Evolutionary conservation across 2,888 invertebrate species (phyloP).

Genomic region (Volucella zonaria): DNA sequence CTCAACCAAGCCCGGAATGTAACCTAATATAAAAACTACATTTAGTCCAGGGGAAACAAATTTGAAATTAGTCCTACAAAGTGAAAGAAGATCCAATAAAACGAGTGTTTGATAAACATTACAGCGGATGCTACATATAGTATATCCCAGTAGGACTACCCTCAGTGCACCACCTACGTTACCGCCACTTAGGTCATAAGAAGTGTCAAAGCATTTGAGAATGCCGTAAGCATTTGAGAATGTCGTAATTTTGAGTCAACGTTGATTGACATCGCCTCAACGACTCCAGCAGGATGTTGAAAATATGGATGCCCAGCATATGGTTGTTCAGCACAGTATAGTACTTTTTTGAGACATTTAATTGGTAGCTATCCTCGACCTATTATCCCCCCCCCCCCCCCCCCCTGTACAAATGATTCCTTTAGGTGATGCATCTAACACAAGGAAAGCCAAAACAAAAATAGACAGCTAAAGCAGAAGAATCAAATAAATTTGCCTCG

Average conservation of each 20-base stretch:
- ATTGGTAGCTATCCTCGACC: slow-evolving; percentile 58
- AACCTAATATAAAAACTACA: slow-evolving; percentile 65
- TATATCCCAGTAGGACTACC: slow-evolving; percentile 43
- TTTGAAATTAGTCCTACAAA: slow-evolving; percentile 60
- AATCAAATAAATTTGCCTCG: slow-evolving; percentile 68
- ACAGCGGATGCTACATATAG: slow-evolving; percentile 49
- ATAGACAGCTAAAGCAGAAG: slow-evolving; percentile 65
- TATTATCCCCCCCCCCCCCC: slow-evolving; percentile 14
- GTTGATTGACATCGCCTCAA: slow-evolving; percentile 66
- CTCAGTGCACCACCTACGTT: background rate
- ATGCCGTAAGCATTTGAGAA: slow-evolving; percentile 29
- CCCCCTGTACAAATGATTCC: slow-evolving; percentile 38
- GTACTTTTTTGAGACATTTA: slow-evolving; percentile 52
- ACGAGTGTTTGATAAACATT: slow-evolving; percentile 55
- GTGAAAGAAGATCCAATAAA: slow-evolving; percentile 21
- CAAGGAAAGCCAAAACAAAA: slow-evolving; percentile 40
- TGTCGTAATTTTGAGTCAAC: slow-evolving; percentile 60
- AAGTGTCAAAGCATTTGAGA: slow-evolving; percentile 48
- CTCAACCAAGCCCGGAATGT: slow-evolving; percentile 43
- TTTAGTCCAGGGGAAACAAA: slow-evolving; percentile 48
- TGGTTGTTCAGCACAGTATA: slow-evolving; percentile 49
- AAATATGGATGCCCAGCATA: slow-evolving; percentile 59
- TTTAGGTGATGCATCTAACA: slow-evolving; percentile 50
- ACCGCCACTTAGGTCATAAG: slow-evolving; percentile 61
- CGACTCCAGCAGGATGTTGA: slow-evolving; percentile 57